A percentile compares a stretch with the other conserved stretches of the same genome.
phyloP scores from a whole-genome alignment of 2,888 invertebrate genomes.

The Proisotoma minuta region DNA sequence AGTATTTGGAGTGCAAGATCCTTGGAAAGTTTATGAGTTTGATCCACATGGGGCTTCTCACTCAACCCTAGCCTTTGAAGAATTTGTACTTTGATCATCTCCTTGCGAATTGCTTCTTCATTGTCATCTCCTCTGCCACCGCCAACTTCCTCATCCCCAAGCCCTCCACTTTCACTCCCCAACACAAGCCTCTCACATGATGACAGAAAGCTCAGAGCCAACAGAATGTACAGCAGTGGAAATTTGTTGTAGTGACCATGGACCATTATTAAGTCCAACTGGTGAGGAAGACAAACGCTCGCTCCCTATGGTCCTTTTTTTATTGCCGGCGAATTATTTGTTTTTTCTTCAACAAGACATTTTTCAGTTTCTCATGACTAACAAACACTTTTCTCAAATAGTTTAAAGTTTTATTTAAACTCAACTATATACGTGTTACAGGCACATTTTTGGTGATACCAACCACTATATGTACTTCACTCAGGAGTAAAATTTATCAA shows the following conservation, averaged over 20 bases:
- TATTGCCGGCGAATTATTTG: too few relatives aligned
- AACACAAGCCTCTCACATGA: slow-evolving; percentile 8
- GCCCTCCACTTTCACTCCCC: slow-evolving; percentile 6
- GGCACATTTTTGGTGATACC: too few relatives aligned
- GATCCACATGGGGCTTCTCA: slow-evolving; percentile 45
- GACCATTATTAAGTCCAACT: slow-evolving; percentile 31
- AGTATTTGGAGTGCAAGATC: slow-evolving; percentile 47
- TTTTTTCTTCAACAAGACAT: too few relatives aligned
- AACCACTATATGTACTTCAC: too few relatives aligned
- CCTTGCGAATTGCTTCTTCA: slow-evolving; percentile 41
- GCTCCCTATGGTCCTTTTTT: neutral
- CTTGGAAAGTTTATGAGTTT: slow-evolving; percentile 45
- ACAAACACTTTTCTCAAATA: too few relatives aligned
- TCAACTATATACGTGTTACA: too few relatives aligned
- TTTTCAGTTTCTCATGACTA: too few relatives aligned
- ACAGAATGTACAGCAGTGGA: slow-evolving; percentile 33
- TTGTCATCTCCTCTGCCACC: slow-evolving; percentile 8
- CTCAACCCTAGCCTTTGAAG: slow-evolving; percentile 43
- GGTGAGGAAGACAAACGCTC: neutral
- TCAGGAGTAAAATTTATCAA: too few relatives aligned
- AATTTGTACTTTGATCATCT: slow-evolving; percentile 46
- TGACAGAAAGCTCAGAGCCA: slow-evolving; percentile 20
- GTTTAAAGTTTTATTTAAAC: too few relatives aligned
- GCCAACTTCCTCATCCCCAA: slow-evolving; percentile 7
- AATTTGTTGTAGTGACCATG: slow-evolving; percentile 43